Evolutionary conservation across 2,797 vertebrate species (phyloP), one percentile per base, ranked within the genome.

Genomic region (Oophaga sylvatica): DNA sequence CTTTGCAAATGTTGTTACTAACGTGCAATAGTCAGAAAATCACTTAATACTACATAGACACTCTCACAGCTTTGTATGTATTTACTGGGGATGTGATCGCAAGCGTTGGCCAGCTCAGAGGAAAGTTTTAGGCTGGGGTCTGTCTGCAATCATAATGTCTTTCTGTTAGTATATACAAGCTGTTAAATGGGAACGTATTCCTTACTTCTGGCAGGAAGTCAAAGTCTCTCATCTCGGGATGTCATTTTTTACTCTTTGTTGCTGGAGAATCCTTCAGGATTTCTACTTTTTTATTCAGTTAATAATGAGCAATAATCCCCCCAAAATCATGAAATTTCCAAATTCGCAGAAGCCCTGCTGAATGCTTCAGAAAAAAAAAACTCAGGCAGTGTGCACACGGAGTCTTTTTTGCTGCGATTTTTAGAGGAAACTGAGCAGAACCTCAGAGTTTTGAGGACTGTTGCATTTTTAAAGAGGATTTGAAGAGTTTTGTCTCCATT

Each of bases 71-170:
- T 71, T 80, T 80, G 53, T 48, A 65, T 81, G 26, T 82, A 57
- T 63, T 63, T 76, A 68, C 59, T 41, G 57, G 79, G 12, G 59
- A 29, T 65, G 31, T 76, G 35, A 77, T 81, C 86, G 79, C 9
- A 56, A 81, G 20, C n/a, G 12, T 71, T 86, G 78, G 87, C 83
- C 45, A n/a, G 68, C 31, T 41, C 89, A 89, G 87, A 89, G 91
- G 92, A 90, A 89, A 86, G 70, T 92, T 91, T 92, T 82, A 90
- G 84, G 90, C 92, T 79, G 91, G 60, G 81, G 76, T 90, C 92
- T 93, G 92, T 93, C 93, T 94, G 92, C 92, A 87, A 88, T 92
- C 93, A 91, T 93, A 90, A 87, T 90, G 73, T 91, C 90, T 92
- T 93, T 94, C 81, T 80, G 41, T 84, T 35, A 26, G 62, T 75